Evolutionary conservation across 2,113 vertebrate genomes (phyloP).

Genomic region (Isurus oxyrinchus): DNA sequence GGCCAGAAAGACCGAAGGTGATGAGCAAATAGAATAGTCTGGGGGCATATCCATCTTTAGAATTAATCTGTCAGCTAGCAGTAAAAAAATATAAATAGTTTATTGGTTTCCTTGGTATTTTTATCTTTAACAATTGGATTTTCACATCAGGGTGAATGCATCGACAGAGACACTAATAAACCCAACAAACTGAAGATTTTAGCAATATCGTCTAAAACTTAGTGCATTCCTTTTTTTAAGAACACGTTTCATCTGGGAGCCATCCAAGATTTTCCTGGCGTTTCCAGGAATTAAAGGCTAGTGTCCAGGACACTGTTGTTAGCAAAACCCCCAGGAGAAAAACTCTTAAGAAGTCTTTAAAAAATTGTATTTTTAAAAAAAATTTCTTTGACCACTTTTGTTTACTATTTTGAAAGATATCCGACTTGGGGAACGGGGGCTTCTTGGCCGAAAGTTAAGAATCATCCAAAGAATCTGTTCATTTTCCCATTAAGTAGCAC

Average conservation of each 20-base stretch:
- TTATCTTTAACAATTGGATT: not conserved
- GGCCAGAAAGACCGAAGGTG: not conserved
- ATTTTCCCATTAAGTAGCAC: not conserved
- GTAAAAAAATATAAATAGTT: not conserved
- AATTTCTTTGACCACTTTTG: not conserved
- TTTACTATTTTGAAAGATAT: not conserved
- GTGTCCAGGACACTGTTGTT: too few species aligned
- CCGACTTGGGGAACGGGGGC: not conserved
- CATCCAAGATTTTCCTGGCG: not conserved
- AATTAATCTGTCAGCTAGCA: not conserved
- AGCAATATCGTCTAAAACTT: not conserved
- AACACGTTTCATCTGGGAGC: not conserved
- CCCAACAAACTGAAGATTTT: not conserved
- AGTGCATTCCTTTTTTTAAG: not conserved
- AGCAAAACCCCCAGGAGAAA: too few species aligned
- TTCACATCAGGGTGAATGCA: not conserved
- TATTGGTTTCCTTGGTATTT: not conserved
- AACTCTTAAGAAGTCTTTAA: not conserved
- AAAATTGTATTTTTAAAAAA: not conserved
- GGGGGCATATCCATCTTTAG: not conserved
- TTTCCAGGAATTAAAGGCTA: not conserved
- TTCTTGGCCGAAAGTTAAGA: not conserved
- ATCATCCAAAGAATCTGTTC: not conserved
- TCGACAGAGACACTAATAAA: not conserved
- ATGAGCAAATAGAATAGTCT: not conserved